Base-by-base conservation (phyloP, 2,797 vertebrate species). In the Distichodus sexfasciatus region DNA sequence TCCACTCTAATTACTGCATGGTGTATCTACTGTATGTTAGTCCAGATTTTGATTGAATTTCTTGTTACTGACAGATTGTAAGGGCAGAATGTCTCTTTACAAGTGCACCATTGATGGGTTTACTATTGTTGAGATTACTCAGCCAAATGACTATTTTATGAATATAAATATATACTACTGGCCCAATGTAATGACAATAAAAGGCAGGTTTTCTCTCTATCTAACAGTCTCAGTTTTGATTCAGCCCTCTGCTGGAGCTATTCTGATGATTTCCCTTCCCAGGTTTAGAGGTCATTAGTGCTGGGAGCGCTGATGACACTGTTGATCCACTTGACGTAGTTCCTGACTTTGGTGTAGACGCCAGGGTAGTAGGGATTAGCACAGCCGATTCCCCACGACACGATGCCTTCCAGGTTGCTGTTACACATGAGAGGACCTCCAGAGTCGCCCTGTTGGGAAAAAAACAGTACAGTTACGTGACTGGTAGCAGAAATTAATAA, bases 311-410 rank as follows among this genome's bases (percentile, higher is more conserved):
- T 2, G 2, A 87, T 86, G 31, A 81, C 0, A 58, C 41, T 69
- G 1, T 78, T n/a, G 54, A 92, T 91, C 91, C 90, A 92, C 0
- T 0, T 0, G 24, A 67, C 4, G 53, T 88, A 93, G 51, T 82
- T 86, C 70, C 73, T 86, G 40, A 92, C 82, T 86, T 72, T 90
- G 36, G 90, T 90, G 84, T 93, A 93, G 73, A 92, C 90, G 0
- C 91, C 90, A 4, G 90, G 91, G 69, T 60, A 91, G 55, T 79
- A 83, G 0, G 81, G 72, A 70, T 83, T 84, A 33, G 87, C 90
- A 11, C 92, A 92, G 66, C 89, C 76, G 72, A 92, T 90, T 6
- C 91, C 90, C 92, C 92, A 93, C 4, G 90, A 93, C n/a, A 92
- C 92, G 0, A 92, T 90, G 9, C 92, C 92, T 69, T 91, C 87